Evolutionary conservation across 2,888 invertebrate species (phyloP), one percentile per base, ranked within the genome.

Genomic region (Sarcophaga caerulescens): DNA sequence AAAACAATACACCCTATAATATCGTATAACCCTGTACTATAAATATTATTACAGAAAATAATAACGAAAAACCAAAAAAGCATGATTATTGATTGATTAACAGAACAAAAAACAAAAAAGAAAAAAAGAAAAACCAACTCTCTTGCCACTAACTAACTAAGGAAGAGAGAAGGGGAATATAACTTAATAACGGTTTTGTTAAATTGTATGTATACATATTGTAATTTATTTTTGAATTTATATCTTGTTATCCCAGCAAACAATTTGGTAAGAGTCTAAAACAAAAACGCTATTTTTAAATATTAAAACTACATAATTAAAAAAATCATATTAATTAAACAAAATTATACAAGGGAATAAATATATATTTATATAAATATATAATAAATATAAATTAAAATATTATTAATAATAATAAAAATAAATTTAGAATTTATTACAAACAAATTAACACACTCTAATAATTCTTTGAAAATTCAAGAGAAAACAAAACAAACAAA

Each of bases 261-360:
- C 79, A 79, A 75, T 84, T 84, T 79, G 84, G 84, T 79, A 35
- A 84, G 74, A 75, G 59, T 44, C 69, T 73, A 5, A 52, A 12
- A 52, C 5, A 52, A 52, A 52, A 52, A 17, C 44, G 57, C 44
- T 59, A 25, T 11, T 57, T 45, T 45, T 59, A 19, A 19, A 47
- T 62, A 60, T 21, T 52, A 59, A 35, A 35, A 35, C 8, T 35
- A 35, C 10, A 10, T 35, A 35, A 35, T 10, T 1, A 44, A 60
- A 75, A n/a, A 75, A 81, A 76, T 76, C 81, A 81, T 81, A 81
- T 81, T 35, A 14, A 52, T 52, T 60, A 82, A 81, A 81, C 60
- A 60, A 57, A 76, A 45, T 59, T 77, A 82, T 82, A 82, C 82
- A 82, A 82, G 82, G 82, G 82, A 82, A 82, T 76, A 45, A 82